phyloP scores from a whole-genome alignment of 2,113 vertebrate genomes.

The Mormyrus iriodes region DNA sequence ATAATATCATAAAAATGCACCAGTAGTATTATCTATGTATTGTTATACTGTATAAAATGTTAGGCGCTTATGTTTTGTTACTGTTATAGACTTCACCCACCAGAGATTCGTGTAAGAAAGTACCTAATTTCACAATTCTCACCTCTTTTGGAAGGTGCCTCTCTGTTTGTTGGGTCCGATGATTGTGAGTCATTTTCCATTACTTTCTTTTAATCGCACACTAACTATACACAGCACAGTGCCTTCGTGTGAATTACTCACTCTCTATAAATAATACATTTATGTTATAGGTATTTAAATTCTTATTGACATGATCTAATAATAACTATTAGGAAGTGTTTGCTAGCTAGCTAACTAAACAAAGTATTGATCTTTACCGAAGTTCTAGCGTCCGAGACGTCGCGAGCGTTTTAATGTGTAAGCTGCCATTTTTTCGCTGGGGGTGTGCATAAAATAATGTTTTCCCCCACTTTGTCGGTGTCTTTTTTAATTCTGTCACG shows the following conservation, averaged over 20 bases:
- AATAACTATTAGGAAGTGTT: neutral
- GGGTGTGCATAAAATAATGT: neutral
- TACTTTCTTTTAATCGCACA: constrained; percentile 41
- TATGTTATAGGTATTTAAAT: neutral
- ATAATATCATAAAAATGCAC: neutral
- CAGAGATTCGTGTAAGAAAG: neutral
- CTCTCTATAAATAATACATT: constrained; percentile 2
- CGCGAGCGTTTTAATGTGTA: constrained; percentile 53
- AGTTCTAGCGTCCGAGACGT: constrained; percentile 50
- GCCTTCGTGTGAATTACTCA: constrained; percentile 29
- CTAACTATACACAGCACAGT: constrained; percentile 18
- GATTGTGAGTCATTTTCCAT: constrained; percentile 62
- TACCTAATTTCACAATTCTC: constrained; percentile 23
- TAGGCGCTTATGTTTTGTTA: neutral
- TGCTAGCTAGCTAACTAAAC: neutral
- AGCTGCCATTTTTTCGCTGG: constrained; percentile 42
- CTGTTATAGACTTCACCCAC: neutral
- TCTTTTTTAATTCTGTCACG: constrained; percentile 14
- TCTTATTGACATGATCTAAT: neutral
- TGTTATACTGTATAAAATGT: neutral
- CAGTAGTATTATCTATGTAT: neutral
- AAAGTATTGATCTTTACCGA: constrained; percentile 17
- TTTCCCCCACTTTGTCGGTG: neutral
- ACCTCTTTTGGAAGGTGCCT: constrained; percentile 51
- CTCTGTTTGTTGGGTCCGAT: constrained; percentile 33